Base-by-base conservation (phyloP, 1,140 invertebrate genomes). In the Mamestra configurata region DNA sequence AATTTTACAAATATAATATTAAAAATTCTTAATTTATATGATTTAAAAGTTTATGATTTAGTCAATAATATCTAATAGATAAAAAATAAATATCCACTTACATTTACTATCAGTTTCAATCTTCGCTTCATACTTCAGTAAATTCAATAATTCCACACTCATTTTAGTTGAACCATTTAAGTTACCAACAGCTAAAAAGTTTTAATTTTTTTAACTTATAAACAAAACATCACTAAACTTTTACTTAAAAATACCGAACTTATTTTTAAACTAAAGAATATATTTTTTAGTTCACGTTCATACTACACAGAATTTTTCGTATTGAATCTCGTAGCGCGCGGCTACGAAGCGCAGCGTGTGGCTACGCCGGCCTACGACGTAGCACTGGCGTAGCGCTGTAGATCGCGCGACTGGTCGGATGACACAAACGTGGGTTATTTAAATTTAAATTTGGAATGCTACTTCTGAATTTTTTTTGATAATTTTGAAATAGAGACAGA, bases 291-390 rank as follows among this genome's bases (percentile, higher is more conserved):
- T 0, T 18, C 27, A 49, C 27, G 18, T 4, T n/a, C 43, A n/a
- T 40, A 66, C 49, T 76, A 4, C 66, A 70, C 66, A 7, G 22
- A 68, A 78, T 43, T 66, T 79, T 71, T 83, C 87, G 84, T 86
- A 66, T 82, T 70, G 1, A 53, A 80, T 82, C 68, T 87, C 85
- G 88, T 82, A 84, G 77, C 76, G 51, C 75, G 53, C 80, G 71
- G 76, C 64, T 27, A 27, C 79, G 78, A 70, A 82, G 80, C 79
- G 80, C 80, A 83, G 79, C 90, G 88, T 87, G 87, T 77, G 84
- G 84, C 88, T 89, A 88, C 90, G 87, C 78, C 82, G 81, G 68
- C 57, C 88, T 90, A 89, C 90, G 88, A 79, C 88, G 90, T 90
- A 92, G 87, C 85, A 92, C 90, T 92, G 90, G 49, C 83, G 80